These are phyloP conservation scores for Germaria angustata DNA, from an alignment of 2,888 invertebrate species.

Conservation along the genomic window DNA sequence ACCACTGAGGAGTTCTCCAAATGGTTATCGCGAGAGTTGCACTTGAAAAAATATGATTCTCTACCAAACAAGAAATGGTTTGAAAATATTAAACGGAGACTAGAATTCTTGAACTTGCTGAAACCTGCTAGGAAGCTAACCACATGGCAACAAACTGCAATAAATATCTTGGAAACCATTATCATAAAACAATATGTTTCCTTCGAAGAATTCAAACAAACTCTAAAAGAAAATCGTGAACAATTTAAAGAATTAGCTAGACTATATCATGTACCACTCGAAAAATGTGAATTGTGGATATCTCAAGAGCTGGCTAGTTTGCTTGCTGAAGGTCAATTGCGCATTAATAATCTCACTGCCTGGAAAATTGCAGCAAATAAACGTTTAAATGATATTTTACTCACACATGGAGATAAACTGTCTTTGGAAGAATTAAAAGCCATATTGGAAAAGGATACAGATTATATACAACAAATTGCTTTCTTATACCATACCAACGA, in stretches of 20 bases:
- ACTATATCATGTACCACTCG: constrained; percentile 76
- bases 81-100: constrained; percentile 74
- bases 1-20: constrained; percentile 77
- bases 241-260: constrained; percentile 74
- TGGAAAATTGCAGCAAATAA: constrained; percentile 77
- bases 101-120: constrained; percentile 75
- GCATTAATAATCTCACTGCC: constrained; percentile 75
- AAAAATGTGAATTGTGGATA: constrained; percentile 77
- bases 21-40: constrained; percentile 75
- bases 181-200: constrained; percentile 75
- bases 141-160: constrained; percentile 77
- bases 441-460: constrained; percentile 74
- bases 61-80: too few species aligned
- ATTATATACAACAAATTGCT: constrained; percentile 76
- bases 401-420: constrained; percentile 74
- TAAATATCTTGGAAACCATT: constrained; percentile 75
- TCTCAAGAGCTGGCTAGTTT: constrained; percentile 75
- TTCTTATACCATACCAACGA: constrained; percentile 77
- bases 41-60: constrained; percentile 77
- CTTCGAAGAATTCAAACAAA: constrained; percentile 76
- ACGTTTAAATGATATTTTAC: constrained; percentile 72
- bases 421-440: constrained; percentile 75
- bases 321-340: constrained; percentile 75
- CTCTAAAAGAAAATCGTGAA: constrained; percentile 73
- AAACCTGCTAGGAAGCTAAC: constrained; percentile 75